Conservation (phyloP, 2,113 vertebrate species). For the Dasypus novemcinctus region DNA sequence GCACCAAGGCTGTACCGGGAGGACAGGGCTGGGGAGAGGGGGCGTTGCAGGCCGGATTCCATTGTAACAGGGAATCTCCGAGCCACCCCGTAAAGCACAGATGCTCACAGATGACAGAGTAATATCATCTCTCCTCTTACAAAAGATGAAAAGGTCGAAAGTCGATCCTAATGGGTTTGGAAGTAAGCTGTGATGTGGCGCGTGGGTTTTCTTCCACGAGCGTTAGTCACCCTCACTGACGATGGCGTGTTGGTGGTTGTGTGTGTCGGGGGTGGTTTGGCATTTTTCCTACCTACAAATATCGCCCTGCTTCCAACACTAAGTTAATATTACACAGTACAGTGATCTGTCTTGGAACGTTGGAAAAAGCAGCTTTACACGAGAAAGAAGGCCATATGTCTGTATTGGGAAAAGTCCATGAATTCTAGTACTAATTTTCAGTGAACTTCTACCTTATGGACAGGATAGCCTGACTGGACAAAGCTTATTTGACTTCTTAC, state of each 20-base stretch:
- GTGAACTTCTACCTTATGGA: neutral
- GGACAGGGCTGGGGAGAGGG: neutral
- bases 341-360: neutral
- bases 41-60: neutral
- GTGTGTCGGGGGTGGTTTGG: neutral
- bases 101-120: neutral
- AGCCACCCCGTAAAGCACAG: neutral
- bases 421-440: neutral
- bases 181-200: neutral
- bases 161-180: neutral
- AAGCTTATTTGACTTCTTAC: slow-evolving; percentile 97
- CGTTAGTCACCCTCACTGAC: neutral
- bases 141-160: neutral
- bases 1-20: neutral
- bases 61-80: neutral
- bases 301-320: neutral
- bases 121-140: neutral
- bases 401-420: neutral
- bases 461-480: slow-evolving; percentile 90
- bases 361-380: neutral
- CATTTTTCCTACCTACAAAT: neutral
- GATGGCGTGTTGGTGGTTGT: neutral
- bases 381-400: neutral
- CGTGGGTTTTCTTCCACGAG: neutral
- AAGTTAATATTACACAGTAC: neutral